Evolutionary conservation across 1,140 invertebrate species (phyloP).

Genomic region (Uloborus diversus): DNA sequence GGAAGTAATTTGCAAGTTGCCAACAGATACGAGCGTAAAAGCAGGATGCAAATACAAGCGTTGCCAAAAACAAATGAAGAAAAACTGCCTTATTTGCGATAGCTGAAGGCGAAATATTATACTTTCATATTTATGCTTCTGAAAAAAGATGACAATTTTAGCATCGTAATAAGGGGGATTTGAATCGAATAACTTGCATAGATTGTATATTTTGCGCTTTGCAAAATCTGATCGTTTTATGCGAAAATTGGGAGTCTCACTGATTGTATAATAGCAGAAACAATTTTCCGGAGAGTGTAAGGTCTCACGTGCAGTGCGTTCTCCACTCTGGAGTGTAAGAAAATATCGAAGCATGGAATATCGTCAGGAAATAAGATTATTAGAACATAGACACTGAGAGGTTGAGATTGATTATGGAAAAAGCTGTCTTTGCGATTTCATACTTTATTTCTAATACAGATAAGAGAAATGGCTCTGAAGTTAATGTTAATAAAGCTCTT

Average conservation of each 20-base stretch:
- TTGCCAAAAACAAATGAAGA: background rate
- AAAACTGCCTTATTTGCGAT: background rate
- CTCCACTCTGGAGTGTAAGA: too few species aligned
- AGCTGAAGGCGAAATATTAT: constrained; percentile 23
- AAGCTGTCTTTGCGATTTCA: too few species aligned
- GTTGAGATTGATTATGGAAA: too few species aligned
- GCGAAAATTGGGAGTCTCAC: background rate
- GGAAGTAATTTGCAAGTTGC: background rate
- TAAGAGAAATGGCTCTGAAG: too few species aligned
- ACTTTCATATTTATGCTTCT: constrained; percentile 21
- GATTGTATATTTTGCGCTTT: constrained; percentile 17
- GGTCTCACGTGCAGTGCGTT: too few species aligned
- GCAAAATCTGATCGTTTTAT: constrained; percentile 15
- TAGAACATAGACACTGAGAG: too few species aligned
- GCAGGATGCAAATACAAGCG: background rate
- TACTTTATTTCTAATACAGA: too few species aligned
- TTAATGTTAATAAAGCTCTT: too few species aligned
- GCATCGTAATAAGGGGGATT: constrained; percentile 10
- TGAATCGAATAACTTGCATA: constrained; percentile 19
- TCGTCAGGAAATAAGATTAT: too few species aligned
- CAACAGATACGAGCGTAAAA: too few species aligned
- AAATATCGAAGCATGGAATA: too few species aligned
- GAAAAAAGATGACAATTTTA: constrained; percentile 11
- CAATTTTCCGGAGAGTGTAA: constrained; percentile 27
- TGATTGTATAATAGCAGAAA: constrained; percentile 36